A percentile compares a stretch with the other conserved stretches of the same genome.
phyloP scores from a whole-genome alignment of 2,888 invertebrate species.

The Mythimna lalbum region DNA sequence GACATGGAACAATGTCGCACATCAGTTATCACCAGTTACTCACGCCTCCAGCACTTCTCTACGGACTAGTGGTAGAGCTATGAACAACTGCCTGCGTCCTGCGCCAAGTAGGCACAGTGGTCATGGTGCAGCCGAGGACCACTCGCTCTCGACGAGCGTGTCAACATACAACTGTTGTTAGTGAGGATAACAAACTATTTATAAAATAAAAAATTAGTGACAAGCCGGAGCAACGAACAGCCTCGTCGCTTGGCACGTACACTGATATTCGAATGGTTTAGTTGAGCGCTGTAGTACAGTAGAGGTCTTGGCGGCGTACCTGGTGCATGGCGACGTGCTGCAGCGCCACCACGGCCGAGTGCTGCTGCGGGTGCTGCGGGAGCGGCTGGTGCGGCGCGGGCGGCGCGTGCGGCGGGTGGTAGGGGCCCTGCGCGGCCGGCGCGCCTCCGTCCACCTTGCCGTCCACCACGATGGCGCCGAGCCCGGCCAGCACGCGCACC shows the following conservation, averaged over 20 bases:
- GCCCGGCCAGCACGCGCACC: slow-evolving; percentile 94
- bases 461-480: slow-evolving; percentile 96
- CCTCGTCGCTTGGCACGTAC: not conserved
- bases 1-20: slow-evolving; percentile 79
- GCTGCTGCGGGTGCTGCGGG: slow-evolving; percentile 39
- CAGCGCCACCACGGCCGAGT: slow-evolving; percentile 79
- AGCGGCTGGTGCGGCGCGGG: slow-evolving; percentile 47
- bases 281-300: not conserved
- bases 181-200: not conserved
- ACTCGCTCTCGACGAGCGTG: not conserved
- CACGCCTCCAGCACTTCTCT: no score
- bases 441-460: slow-evolving; percentile 92
- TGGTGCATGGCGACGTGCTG: slow-evolving; percentile 87
- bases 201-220: not conserved
- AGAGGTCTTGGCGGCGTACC: slow-evolving; percentile 65
- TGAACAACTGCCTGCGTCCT: no score
- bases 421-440: slow-evolving; percentile 72
- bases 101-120: no score
- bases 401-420: slow-evolving; percentile 72
- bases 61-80: no score
- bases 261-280: no score
- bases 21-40: slow-evolving; percentile 29
- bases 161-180: not conserved
- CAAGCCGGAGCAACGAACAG: not conserved
- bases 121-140: no score